Conservation (phyloP, 2,888 invertebrate species). For the Papilio elwesi region DNA sequence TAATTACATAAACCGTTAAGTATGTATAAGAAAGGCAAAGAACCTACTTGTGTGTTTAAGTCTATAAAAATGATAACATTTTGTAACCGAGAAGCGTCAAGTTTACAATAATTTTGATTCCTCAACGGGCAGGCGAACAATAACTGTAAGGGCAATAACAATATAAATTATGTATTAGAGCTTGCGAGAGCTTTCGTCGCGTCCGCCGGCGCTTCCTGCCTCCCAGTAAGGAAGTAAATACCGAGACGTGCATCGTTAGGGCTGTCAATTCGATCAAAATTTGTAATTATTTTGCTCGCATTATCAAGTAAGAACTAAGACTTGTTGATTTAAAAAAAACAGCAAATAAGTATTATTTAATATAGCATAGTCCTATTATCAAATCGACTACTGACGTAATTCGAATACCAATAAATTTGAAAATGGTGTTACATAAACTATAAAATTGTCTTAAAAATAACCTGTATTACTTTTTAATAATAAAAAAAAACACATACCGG, state of each 20-base stretch:
- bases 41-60: too few relatives aligned
- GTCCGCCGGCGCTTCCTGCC: conserved; percentile 66
- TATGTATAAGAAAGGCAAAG: too few relatives aligned
- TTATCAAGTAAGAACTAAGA: not conserved
- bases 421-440: too few relatives aligned
- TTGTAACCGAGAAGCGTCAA: not conserved
- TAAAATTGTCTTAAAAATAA: too few relatives aligned
- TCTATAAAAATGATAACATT: not conserved
- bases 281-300: too few relatives aligned
- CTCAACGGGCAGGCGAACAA: conserved; percentile 38
- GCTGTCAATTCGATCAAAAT: conserved; percentile 37
- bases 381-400: too few relatives aligned
- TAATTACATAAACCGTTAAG: too few relatives aligned
- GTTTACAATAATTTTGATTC: conserved; percentile 14
- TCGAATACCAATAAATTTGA: too few relatives aligned
- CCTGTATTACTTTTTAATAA: too few relatives aligned
- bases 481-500: too few relatives aligned
- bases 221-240: conserved; percentile 75
- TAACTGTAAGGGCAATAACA: conserved; percentile 46
- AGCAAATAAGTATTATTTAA: not conserved
- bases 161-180: conserved; percentile 44
- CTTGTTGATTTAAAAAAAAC: too few relatives aligned
- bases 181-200: conserved; percentile 56
- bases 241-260: conserved; percentile 56
- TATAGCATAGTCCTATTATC: not conserved